Evolutionary conservation across 2,888 invertebrate species (phyloP).

Genomic region (Arge pagana): DNA sequence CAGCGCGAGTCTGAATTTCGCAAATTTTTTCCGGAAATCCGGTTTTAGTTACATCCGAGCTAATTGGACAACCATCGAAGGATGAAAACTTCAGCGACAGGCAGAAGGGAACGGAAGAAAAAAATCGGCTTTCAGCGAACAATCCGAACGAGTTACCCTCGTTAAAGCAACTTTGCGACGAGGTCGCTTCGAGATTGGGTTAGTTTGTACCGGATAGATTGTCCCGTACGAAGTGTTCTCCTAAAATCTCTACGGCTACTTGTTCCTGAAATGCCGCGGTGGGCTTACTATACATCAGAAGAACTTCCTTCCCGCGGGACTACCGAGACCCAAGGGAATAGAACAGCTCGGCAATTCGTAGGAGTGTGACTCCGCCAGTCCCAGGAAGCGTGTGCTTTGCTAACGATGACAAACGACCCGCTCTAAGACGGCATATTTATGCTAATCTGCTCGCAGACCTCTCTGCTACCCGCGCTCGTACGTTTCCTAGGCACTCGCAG

Average conservation of each 20-base stretch:
- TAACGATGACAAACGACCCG: slow-evolving; percentile 58
- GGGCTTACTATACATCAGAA: slow-evolving; percentile 46
- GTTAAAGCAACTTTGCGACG: too few species aligned
- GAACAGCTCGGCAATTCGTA: slow-evolving; percentile 49
- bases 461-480: slow-evolving; percentile 10
- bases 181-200: too few species aligned
- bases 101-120: too few species aligned
- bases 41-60: too few species aligned
- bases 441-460: slow-evolving; percentile 47
- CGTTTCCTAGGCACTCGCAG: slow-evolving; percentile 3
- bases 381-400: slow-evolving; percentile 59
- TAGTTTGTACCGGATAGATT: too few species aligned
- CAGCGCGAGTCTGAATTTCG: too few species aligned
- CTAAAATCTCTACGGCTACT: slow-evolving; percentile 23
- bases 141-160: too few species aligned
- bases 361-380: slow-evolving; percentile 53
- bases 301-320: slow-evolving; percentile 52
- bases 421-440: slow-evolving; percentile 58
- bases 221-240: too few species aligned
- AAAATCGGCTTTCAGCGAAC: too few species aligned
- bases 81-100: too few species aligned
- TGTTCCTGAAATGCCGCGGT: slow-evolving; percentile 29
- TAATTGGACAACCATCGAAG: too few species aligned
- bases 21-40: too few species aligned
- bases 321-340: slow-evolving; percentile 42